Evolutionary conservation across 2,888 invertebrate species (phyloP), one percentile per base, ranked within the genome.

Genomic region (Alloplasta piceator): DNA sequence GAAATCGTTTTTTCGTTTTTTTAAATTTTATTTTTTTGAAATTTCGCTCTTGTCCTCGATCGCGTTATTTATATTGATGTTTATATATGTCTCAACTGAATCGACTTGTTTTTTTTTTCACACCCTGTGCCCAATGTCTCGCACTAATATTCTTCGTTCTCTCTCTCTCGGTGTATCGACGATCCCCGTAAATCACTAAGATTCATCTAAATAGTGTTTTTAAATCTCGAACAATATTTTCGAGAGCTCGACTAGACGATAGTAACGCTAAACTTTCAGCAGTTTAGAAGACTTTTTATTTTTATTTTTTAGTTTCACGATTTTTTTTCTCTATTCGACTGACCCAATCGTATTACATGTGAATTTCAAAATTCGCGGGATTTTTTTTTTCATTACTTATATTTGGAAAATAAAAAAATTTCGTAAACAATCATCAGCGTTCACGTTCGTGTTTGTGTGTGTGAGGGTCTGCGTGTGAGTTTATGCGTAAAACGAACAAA

Each of bases 241-340:
- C 77, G 78, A 80, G 80, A 73, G 50, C 71, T 76, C 77, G 83
- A 76, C 83, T 85, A 85, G 73, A 76, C 75, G 80, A 48, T 82
- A 82, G 70, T 85, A 82, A 84, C 71, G 83, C 84, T 85, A 85
- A 87, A 87, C 86, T 86, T 87, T 86, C 85, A 86, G 79, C 84
- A 86, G 83, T 82, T 85, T 83, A 84, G 84, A 86, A 85, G 82
- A 84, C 39, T 71, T 41, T 43, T 12, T n/a, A 1, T 39, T 52
- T 41, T 66, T 38, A 6, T 48, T 50, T 64, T 46, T 2, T 63
- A n/a, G n/a, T 55, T 52, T 46, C 48, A 12, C 48, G 14, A 50
- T 7, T 55, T 64, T 36, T 12, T 36, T 26, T 38, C 26, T 61
- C 43, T 36, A 68, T 73, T 60, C 66, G 73, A 64, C 68, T 70